Conservation (phyloP, 2,888 invertebrate species). For the Oasisia sp. region DNA sequence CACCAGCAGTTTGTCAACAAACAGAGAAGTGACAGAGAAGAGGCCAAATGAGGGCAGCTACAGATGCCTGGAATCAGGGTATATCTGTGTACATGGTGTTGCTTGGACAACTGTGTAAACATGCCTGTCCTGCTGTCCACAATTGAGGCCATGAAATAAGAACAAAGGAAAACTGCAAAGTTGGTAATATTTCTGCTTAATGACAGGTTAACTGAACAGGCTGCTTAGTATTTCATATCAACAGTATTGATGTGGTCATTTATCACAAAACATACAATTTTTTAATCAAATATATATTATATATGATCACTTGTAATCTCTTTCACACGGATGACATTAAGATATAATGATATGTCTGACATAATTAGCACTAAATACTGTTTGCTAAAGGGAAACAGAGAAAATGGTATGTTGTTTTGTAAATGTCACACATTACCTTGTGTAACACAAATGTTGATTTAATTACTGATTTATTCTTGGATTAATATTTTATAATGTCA, state of each 20-base stretch:
- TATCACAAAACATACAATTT: background rate
- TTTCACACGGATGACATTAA: background rate
- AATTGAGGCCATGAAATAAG: background rate
- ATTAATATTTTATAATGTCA: background rate
- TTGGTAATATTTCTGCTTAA: background rate
- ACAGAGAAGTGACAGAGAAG: background rate
- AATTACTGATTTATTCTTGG: background rate
- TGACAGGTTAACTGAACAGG: too few relatives aligned
- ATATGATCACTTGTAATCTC: background rate
- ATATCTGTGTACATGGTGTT: background rate
- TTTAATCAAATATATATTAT: background rate
- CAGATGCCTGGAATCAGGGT: background rate
- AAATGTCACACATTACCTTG: background rate
- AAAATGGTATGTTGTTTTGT: background rate
- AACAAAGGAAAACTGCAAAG: background rate
- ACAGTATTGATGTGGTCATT: background rate
- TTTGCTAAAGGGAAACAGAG: background rate
- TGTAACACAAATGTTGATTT: too few relatives aligned
- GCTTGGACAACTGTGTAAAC: conserved; percentile 13
- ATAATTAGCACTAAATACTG: background rate
- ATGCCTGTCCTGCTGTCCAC: background rate
- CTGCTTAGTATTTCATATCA: too few relatives aligned
- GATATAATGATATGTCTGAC: background rate
- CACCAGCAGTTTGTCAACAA: background rate
- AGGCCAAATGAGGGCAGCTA: background rate